Evolutionary conservation across 1,140 invertebrate species (phyloP).

Genomic region (Ericerus pela): DNA sequence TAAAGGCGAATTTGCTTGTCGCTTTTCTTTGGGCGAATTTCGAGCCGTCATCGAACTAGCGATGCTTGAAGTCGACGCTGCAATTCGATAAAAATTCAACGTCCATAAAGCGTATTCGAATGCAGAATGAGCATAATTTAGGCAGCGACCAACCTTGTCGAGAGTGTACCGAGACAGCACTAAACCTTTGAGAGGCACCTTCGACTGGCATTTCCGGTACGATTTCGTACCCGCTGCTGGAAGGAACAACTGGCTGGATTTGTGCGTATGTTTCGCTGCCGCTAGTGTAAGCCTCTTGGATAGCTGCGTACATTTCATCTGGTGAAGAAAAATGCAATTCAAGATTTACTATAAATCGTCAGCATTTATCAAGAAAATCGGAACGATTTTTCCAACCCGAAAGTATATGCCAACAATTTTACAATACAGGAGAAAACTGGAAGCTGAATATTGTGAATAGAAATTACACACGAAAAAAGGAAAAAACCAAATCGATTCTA

Average conservation of each 20-base stretch:
- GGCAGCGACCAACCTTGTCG: slow-evolving; percentile 41
- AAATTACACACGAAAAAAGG: too few species aligned
- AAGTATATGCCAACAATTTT: too few species aligned
- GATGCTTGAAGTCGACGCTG: slow-evolving; percentile 60
- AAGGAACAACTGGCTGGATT: slow-evolving; percentile 43
- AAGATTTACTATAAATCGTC: too few species aligned
- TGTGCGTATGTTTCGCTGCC: slow-evolving; percentile 80
- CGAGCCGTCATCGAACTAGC: slow-evolving; percentile 54
- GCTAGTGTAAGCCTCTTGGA: slow-evolving; percentile 65
- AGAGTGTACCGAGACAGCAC: slow-evolving; percentile 36
- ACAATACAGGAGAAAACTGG: too few species aligned
- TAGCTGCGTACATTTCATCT: slow-evolving; percentile 82
- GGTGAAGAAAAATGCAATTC: too few species aligned
- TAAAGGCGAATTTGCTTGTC: slow-evolving; percentile 68
- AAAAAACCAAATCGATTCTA: too few species aligned
- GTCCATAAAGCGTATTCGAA: too few species aligned
- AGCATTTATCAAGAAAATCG: too few species aligned
- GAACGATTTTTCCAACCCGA: too few species aligned
- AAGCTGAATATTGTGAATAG: too few species aligned
- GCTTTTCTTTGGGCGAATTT: slow-evolving; percentile 67
- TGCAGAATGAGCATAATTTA: too few species aligned
- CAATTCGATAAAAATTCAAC: slow-evolving; percentile 38
- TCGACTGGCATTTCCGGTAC: slow-evolving; percentile 38
- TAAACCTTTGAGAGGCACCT: slow-evolving; percentile 39
- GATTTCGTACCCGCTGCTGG: slow-evolving; percentile 24